Evolutionary conservation across 2,113 vertebrate genomes (phyloP).

Genomic region (Chiloscyllium plagiosum): DNA sequence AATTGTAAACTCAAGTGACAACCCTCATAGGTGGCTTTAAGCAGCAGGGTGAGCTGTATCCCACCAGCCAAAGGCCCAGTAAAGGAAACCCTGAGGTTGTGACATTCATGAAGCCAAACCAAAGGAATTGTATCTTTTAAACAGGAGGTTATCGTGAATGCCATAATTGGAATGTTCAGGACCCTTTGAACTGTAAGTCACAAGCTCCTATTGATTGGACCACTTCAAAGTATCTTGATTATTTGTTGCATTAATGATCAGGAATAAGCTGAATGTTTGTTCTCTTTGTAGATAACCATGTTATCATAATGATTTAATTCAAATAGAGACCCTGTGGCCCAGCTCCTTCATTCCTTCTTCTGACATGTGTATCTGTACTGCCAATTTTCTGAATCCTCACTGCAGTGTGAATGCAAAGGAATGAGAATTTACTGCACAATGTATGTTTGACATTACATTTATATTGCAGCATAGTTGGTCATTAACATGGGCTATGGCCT

Average conservation of each 20-base stretch:
- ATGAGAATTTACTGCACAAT: neutral
- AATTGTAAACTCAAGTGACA: neutral
- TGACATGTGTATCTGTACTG: neutral
- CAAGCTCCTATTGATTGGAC: neutral
- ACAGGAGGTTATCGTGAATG: neutral
- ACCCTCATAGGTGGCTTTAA: too few relatives aligned
- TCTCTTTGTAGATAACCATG: neutral
- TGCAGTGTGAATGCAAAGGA: constrained; percentile 31
- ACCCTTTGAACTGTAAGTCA: too few relatives aligned
- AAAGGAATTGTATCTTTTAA: neutral
- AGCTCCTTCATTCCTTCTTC: neutral
- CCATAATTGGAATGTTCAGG: neutral
- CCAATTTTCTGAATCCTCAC: neutral
- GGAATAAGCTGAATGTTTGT: too few relatives aligned
- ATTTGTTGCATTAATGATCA: neutral
- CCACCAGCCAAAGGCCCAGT: too few relatives aligned
- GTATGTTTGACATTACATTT: constrained; percentile 26
- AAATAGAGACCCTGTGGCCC: neutral
- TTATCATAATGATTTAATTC: neutral
- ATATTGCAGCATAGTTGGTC: constrained; percentile 22
- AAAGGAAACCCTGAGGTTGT: neutral
- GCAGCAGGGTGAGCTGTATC: neutral
- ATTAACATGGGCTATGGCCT: constrained; percentile 29
- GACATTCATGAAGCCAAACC: neutral
- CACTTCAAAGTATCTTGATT: neutral